Conservation (phyloP, 2,797 vertebrate genomes). For the Macropodus opercularis region DNA sequence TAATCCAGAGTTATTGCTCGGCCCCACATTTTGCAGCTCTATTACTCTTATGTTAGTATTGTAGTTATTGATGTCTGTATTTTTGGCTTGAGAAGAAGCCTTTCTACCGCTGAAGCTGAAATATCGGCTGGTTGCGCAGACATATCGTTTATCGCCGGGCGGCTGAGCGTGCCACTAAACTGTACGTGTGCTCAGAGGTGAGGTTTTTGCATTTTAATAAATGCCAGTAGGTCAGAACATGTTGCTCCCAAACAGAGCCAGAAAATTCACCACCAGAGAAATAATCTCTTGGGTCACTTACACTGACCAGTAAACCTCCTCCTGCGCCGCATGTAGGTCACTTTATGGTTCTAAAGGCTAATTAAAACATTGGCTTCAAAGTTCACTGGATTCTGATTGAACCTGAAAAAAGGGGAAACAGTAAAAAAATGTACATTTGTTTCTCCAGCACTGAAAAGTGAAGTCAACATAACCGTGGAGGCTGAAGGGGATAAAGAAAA, state of each 20-base stretch:
- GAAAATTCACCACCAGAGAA: neutral
- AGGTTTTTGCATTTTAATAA: neutral
- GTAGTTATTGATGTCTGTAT: neutral
- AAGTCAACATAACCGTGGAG: constrained; percentile 52
- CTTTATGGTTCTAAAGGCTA: neutral
- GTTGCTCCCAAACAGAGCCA: neutral
- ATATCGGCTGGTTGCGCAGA: neutral
- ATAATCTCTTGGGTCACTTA: neutral
- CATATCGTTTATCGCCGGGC: neutral
- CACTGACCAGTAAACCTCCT: neutral
- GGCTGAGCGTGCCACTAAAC: neutral
- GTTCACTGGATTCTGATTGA: neutral
- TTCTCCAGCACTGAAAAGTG: constrained; percentile 84
- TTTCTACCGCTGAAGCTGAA: neutral
- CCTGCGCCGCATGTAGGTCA: neutral
- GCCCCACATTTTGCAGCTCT: neutral
- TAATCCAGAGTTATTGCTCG: too few relatives aligned
- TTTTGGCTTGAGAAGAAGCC: neutral
- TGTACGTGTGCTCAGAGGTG: neutral
- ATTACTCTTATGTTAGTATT: neutral
- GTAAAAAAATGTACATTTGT: neutral
- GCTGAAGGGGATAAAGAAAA: constrained; percentile 67
- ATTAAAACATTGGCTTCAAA: neutral
- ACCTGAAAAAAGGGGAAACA: neutral
- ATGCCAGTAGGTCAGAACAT: neutral